Conservation (phyloP, 2,888 invertebrate species). For the Peribatodes rhomboidaria region DNA sequence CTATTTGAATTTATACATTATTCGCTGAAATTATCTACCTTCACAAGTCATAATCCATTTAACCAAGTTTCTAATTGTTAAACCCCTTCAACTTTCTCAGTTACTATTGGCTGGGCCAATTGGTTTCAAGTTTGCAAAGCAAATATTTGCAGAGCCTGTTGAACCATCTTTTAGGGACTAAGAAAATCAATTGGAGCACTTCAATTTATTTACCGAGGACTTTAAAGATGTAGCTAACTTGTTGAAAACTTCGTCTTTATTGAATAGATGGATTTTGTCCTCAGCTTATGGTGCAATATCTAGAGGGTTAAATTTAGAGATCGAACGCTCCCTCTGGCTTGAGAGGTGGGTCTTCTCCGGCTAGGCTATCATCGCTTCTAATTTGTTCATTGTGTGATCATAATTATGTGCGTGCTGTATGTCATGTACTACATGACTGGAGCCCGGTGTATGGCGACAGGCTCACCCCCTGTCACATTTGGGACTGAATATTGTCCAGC, state of each 20-base stretch:
- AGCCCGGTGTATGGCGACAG: too few relatives aligned
- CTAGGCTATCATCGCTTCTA: too few relatives aligned
- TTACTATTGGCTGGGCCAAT: conserved; percentile 48
- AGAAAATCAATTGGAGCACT: conserved; percentile 48
- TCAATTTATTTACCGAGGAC: conserved; percentile 45
- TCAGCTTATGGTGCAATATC: conserved; percentile 1
- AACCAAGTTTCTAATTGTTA: conserved; percentile 44
- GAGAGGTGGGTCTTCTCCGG: too few relatives aligned
- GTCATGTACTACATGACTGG: too few relatives aligned
- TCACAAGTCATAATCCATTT: conserved; percentile 37
- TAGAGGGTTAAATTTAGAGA: not conserved
- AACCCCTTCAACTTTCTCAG: conserved; percentile 43
- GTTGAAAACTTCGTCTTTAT: conserved; percentile 34
- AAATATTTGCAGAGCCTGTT: conserved; percentile 49
- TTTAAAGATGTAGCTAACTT: conserved; percentile 46
- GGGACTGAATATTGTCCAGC: too few relatives aligned
- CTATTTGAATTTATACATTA: conserved; percentile 12
- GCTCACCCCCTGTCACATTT: too few relatives aligned
- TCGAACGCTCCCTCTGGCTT: too few relatives aligned
- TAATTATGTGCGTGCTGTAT: too few relatives aligned
- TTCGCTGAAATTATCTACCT: conserved; percentile 17
- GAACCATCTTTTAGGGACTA: conserved; percentile 46
- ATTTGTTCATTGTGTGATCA: too few relatives aligned
- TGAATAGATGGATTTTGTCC: conserved; percentile 15
- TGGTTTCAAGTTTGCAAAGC: conserved; percentile 47